These are phyloP conservation scores for Batillaria attramentaria DNA, from an alignment of 1,140 invertebrate species.

Conservation along the genomic window DNA sequence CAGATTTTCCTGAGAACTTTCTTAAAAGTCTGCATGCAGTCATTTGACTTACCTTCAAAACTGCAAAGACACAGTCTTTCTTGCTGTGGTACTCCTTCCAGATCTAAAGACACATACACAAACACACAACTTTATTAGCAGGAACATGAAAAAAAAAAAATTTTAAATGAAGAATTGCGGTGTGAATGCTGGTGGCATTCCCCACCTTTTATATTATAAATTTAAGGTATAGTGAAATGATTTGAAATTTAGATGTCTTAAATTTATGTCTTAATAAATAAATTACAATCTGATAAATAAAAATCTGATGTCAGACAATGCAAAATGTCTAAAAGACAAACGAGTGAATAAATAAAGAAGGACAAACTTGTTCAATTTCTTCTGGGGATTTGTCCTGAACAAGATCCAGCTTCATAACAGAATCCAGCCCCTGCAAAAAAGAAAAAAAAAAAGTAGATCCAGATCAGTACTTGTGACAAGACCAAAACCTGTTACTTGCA, in stretches of 20 bases:
- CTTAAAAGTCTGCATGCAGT: too few relatives aligned
- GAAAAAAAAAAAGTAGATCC: neutral
- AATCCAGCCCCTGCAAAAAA: slow-evolving; percentile 63
- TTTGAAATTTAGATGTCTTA: too few relatives aligned
- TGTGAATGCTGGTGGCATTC: too few relatives aligned
- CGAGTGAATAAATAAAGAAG: neutral
- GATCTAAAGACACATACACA: slow-evolving; percentile 44
- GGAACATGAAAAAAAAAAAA: neutral
- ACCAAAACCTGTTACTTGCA: too few relatives aligned
- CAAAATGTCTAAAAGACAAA: neutral
- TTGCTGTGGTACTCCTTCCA: slow-evolving; percentile 51
- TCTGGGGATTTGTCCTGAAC: slow-evolving; percentile 81
- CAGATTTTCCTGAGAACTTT: too few relatives aligned
- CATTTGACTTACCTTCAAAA: slow-evolving; percentile 48
- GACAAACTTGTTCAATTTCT: slow-evolving; percentile 77
- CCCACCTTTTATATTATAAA: slow-evolving; percentile 8
- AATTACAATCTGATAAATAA: too few relatives aligned
- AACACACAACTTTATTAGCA: neutral
- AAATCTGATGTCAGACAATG: neutral
- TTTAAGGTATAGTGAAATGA: neutral
- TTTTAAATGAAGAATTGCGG: too few relatives aligned
- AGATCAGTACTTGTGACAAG: too few relatives aligned
- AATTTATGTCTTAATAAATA: too few relatives aligned
- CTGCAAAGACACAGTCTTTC: slow-evolving; percentile 56
- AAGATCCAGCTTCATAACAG: slow-evolving; percentile 86